Evolutionary conservation across 2,888 invertebrate species (phyloP).

Genomic region (Eretmocerus hayati): DNA sequence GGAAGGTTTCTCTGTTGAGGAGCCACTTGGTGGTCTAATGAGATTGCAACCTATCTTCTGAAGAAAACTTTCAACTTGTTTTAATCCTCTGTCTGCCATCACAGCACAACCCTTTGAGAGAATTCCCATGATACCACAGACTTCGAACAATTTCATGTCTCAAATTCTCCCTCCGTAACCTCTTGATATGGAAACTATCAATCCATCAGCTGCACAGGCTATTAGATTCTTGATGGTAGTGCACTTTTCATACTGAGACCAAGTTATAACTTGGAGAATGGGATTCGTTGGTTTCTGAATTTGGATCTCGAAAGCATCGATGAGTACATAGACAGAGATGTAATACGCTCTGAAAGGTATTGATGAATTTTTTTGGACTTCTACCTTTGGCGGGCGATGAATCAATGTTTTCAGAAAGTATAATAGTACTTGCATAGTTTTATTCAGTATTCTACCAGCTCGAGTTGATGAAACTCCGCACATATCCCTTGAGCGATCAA

Average conservation of each 20-base stretch:
- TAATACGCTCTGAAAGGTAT: conserved; percentile 4
- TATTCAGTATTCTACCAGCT: conserved; percentile 13
- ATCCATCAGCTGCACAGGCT: conserved; percentile 2
- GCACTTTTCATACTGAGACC: conserved; percentile 18
- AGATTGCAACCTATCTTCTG: conserved; percentile 8
- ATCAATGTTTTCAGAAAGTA: conserved; percentile 13
- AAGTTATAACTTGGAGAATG: conserved; percentile 8
- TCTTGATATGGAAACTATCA: conserved; percentile 6
- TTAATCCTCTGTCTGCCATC: conserved; percentile 21
- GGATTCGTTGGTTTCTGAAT: conserved; percentile 6
- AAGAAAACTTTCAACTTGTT: conserved; percentile 13
- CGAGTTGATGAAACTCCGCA: conserved; percentile 7
- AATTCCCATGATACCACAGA: conserved; percentile 1
- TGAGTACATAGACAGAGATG: background rate
- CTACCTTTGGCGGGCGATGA: background rate
- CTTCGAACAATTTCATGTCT: conserved; percentile 4
- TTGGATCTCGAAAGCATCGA: conserved; percentile 5
- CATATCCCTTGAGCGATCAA: conserved; percentile 1
- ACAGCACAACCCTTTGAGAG: conserved; percentile 7
- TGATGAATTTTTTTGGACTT: background rate
- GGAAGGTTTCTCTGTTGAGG: conserved; percentile 10
- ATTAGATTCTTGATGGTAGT: conserved; percentile 16
- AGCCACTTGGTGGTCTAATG: conserved; percentile 13
- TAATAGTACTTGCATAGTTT: conserved; percentile 5
- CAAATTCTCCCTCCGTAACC: conserved; percentile 9